phyloP scores from a whole-genome alignment of 2,797 vertebrate species.

The Labeo calbasu region DNA sequence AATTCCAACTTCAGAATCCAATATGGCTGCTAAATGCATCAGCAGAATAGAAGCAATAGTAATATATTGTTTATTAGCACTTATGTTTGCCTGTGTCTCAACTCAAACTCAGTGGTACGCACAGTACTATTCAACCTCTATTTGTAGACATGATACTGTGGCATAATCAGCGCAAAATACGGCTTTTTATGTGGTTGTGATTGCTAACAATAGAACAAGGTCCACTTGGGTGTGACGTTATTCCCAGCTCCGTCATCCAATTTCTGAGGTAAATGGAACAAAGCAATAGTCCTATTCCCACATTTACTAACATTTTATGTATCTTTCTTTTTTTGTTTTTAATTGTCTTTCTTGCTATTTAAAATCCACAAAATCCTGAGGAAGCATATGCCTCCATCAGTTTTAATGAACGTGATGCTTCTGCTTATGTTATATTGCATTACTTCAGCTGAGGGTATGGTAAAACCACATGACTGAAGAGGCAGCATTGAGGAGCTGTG shows the following conservation, averaged over 20 bases:
- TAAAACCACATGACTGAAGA: constrained; percentile 9
- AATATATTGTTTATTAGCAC: neutral
- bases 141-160: neutral
- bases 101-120: neutral
- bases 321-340: neutral
- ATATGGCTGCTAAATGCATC: too few relatives aligned
- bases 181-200: neutral
- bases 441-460: neutral
- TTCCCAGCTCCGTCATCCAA: neutral
- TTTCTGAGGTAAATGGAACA: neutral
- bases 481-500: neutral
- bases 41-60: neutral
- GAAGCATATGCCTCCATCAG: neutral
- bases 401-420: neutral
- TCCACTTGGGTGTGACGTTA: neutral
- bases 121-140: neutral
- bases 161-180: neutral
- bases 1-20: too few relatives aligned
- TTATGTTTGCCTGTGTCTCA: neutral
- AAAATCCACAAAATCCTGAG: neutral
- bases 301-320: neutral
- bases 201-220: neutral
- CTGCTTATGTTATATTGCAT: neutral
- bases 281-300: neutral
- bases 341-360: neutral